Percentiles rank a stretch among this genome's conserved stretches.
phyloP scores from a whole-genome alignment of 2,888 invertebrate genomes.

The Monopis laevigella region DNA sequence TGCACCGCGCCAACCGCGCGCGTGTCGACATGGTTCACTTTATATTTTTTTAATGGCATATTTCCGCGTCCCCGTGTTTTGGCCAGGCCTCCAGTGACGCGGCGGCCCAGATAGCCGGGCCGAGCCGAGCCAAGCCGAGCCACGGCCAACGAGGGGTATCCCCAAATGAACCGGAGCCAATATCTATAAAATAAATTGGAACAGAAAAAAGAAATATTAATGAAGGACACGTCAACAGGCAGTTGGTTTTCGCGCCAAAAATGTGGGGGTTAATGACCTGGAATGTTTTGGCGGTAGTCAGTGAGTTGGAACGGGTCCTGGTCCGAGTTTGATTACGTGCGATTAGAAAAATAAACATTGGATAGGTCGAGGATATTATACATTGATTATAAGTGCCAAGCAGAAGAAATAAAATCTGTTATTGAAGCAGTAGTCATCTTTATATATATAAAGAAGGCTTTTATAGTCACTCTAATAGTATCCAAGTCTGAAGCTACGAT shows the following conservation, averaged over 20 bases:
- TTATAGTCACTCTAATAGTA: too few species aligned
- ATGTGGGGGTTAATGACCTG: slow-evolving; percentile 56
- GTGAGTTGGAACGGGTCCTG: slow-evolving; percentile 1
- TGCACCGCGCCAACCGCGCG: too few species aligned
- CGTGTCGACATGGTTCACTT: too few species aligned
- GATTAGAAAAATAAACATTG: too few species aligned
- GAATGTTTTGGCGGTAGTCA: slow-evolving; percentile 52
- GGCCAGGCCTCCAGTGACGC: slow-evolving; percentile 52
- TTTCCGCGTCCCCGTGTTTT: slow-evolving; percentile 61
- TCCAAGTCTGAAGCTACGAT: too few species aligned
- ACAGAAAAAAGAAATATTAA: slow-evolving; percentile 49
- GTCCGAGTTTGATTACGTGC: too few species aligned
- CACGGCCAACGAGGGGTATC: slow-evolving; percentile 65
- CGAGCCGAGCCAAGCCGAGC: slow-evolving; percentile 61
- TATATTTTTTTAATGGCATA: too few species aligned
- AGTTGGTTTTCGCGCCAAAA: slow-evolving; percentile 56
- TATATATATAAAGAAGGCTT: too few species aligned
- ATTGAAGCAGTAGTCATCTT: too few species aligned
- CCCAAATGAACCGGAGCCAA: slow-evolving; percentile 64
- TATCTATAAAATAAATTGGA: slow-evolving; percentile 67
- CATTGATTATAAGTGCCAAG: too few species aligned
- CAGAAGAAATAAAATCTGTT: too few species aligned
- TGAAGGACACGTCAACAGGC: slow-evolving; percentile 50
- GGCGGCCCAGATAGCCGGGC: slow-evolving; percentile 61
- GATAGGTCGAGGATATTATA: too few species aligned